Evolutionary conservation across 2,113 vertebrate species (phyloP).

Genomic region (Acrocephalus arundinaceus): DNA sequence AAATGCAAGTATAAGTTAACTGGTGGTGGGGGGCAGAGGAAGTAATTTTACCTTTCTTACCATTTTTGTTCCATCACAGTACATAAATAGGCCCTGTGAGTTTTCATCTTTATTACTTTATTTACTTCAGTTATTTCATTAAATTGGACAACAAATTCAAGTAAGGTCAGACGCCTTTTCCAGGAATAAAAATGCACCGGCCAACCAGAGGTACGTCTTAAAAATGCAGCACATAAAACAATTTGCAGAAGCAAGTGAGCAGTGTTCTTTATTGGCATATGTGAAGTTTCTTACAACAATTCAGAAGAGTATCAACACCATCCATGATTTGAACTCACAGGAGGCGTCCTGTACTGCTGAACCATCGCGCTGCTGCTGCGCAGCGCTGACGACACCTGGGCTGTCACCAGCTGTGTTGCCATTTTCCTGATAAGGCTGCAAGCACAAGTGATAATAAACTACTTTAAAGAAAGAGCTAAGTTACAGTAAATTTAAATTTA

Average conservation of each 20-base stretch:
- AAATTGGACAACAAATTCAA: neutral
- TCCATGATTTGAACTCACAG: conserved; percentile 70
- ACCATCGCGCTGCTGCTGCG: conserved; percentile 76
- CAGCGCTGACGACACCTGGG: conserved; percentile 88
- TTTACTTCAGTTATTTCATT: neutral
- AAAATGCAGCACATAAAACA: neutral
- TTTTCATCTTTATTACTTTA: neutral
- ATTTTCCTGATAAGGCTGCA: conserved; percentile 89
- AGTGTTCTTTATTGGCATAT: neutral
- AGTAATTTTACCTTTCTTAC: neutral
- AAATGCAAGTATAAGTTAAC: neutral
- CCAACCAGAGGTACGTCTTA: neutral
- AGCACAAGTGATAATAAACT: neutral
- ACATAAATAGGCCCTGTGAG: neutral
- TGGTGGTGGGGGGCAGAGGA: neutral
- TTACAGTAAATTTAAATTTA: neutral
- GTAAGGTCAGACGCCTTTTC: neutral
- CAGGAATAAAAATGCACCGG: neutral
- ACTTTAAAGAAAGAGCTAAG: neutral
- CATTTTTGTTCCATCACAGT: neutral
- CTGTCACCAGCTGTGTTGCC: conserved; percentile 92
- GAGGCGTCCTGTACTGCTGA: conserved; percentile 78
- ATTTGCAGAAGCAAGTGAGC: neutral
- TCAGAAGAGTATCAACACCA: neutral
- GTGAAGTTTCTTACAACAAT: neutral